Base-by-base conservation (phyloP, 2,113 vertebrate species). In the Xiphophorus hellerii region DNA sequence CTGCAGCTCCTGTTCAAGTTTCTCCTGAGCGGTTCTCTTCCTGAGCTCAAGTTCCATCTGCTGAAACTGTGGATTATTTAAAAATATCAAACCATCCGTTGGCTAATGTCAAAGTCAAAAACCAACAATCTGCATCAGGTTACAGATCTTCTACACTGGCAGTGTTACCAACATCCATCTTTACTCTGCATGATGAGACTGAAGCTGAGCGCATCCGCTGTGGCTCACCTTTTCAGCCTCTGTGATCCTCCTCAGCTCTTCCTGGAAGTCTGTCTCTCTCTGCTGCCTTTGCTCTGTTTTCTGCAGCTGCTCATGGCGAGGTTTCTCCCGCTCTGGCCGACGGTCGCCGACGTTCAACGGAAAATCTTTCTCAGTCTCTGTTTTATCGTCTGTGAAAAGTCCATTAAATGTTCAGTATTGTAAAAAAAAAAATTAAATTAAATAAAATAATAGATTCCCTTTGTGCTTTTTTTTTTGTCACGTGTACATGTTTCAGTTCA, bases 231-330 rank as follows among this genome's bases (percentile, higher is more conserved):
- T 93, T 71, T 91, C 91, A 62, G 90, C 78, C 71, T 83, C 81
- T 51, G 94, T 91, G 76, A 96, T 90, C 76, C 89, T 95, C 76
- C 84, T 91, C 71, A 94, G 93, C 89, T 97, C 94, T 84, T 91
- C 69, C 70, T 96, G 92, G 88, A 97, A 95, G 64, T 95, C 86
- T 69, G 84, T 81, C 62, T 94, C 90, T 83, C 61, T 84, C 44
- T 33, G 80, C 69, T 86, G 42, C 63, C 78, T 94, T 76, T 82
- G 93, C 83, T 93, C 74, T 0, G 93, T 89, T 60, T 93, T 89
- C 58, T 95, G 90, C 89, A 93, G 77, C 76, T 90, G 89, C 69
- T 91, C 89, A 35, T 87, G 87, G 73, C 85, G 80, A 60, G 29
- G 22, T 69, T 70, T 90, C 28, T 94, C 89, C 65, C 37, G 93